These are phyloP conservation scores for Noturus placidus DNA, from an alignment of 2,113 vertebrate species.

Conservation along the genomic window DNA sequence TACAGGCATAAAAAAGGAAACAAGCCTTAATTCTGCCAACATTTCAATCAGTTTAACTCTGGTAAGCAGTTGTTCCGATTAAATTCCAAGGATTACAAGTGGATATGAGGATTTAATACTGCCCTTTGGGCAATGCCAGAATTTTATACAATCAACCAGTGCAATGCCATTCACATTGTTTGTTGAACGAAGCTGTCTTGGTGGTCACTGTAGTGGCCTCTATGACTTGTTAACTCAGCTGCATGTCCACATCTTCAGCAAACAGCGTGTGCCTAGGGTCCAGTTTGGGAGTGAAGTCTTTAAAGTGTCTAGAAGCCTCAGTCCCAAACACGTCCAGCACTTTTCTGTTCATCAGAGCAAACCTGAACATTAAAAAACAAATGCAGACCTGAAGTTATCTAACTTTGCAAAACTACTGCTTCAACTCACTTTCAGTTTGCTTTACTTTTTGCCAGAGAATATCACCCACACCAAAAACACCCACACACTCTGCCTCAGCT, in stretches of 20 bases:
- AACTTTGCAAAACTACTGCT: conserved; percentile 48
- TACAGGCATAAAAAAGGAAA: conserved; percentile 21
- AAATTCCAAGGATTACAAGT: conserved; percentile 2
- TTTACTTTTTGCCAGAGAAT: conserved; percentile 36
- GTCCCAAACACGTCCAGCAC: conserved; percentile 91
- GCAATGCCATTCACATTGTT: conserved; percentile 23
- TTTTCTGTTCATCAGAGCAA: conserved; percentile 91
- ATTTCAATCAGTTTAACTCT: background rate
- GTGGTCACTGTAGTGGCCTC: background rate
- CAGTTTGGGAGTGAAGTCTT: conserved; percentile 83
- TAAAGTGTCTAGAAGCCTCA: conserved; percentile 87
- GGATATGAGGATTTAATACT: conserved; percentile 32
- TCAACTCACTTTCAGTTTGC: conserved; percentile 11
- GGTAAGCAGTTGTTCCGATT: background rate
- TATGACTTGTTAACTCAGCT: conserved; percentile 73
- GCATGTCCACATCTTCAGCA: conserved; percentile 73
- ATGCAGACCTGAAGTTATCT: background rate
- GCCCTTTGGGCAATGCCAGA: conserved; percentile 1
- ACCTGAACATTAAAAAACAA: conserved; percentile 71
- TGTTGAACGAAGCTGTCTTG: background rate
- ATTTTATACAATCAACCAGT: background rate
- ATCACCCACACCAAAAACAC: conserved; percentile 40
- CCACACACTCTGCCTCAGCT: conserved; percentile 30
- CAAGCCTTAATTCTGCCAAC: conserved; percentile 2
- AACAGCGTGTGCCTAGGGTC: conserved; percentile 81